These are phyloP conservation scores for Malurus leucopterus DNA, from an alignment of 2,797 vertebrate genomes.

Conservation along the genomic window DNA sequence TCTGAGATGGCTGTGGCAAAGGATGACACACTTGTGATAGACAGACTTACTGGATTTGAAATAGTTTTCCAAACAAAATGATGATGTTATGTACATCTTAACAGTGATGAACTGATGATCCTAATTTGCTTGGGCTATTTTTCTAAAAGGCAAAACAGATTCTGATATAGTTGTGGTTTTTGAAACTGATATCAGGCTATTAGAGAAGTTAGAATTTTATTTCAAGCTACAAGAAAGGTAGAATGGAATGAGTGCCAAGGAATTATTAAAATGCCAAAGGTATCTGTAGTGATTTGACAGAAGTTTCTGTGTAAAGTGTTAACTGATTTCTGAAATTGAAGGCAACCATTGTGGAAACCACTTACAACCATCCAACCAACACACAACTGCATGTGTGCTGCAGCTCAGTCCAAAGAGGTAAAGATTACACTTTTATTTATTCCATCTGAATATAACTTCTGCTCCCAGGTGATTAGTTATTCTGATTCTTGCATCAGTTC, in stretches of 20 bases:
- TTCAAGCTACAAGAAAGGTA: neutral
- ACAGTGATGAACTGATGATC: neutral
- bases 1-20: neutral
- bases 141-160: neutral
- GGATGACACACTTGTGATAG: neutral
- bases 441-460: neutral
- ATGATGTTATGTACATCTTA: neutral
- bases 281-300: neutral
- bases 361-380: neutral
- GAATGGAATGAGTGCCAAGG: neutral
- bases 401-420: fast-evolving
- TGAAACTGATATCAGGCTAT: neutral
- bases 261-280: neutral
- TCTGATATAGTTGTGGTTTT: neutral
- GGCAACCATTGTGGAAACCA: neutral
- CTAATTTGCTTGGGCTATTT: neutral
- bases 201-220: neutral
- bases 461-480: neutral
- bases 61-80: neutral
- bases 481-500: neutral
- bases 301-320: neutral
- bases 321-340: neutral
- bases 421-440: neutral
- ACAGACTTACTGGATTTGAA: neutral
- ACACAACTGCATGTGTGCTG: neutral